Conservation (phyloP, 2,797 vertebrate genomes). For the Gastrophryne carolinensis region DNA sequence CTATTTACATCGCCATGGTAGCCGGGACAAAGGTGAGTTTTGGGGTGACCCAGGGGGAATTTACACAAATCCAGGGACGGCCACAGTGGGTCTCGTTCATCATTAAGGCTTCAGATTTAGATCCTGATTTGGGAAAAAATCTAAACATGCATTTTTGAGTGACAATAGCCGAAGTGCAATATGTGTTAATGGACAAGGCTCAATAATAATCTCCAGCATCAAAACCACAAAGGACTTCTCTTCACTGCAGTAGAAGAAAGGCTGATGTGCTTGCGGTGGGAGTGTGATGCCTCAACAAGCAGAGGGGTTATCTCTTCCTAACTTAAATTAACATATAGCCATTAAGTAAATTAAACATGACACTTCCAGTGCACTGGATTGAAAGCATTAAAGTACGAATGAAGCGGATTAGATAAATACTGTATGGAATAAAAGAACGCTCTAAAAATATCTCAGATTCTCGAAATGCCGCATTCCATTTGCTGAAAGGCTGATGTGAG, state of each 20-base stretch:
- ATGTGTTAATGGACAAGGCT: conserved; percentile 9
- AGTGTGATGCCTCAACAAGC: conserved; percentile 56
- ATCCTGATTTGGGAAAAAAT: too few relatives aligned
- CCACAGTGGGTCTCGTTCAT: too few relatives aligned
- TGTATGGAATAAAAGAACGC: not conserved
- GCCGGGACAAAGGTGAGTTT: too few relatives aligned
- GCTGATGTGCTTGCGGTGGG: conserved; percentile 55
- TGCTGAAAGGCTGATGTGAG: too few relatives aligned
- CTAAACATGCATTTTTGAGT: too few relatives aligned
- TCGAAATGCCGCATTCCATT: too few relatives aligned
- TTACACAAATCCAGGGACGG: too few relatives aligned
- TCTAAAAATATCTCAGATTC: not conserved
- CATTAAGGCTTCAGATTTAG: too few relatives aligned
- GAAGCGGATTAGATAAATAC: conserved; percentile 38
- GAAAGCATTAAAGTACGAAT: conserved; percentile 52
- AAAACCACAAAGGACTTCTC: conserved; percentile 31
- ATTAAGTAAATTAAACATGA: conserved; percentile 67
- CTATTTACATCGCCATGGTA: too few relatives aligned
- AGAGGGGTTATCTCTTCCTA: conserved; percentile 55
- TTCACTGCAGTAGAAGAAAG: conserved; percentile 59
- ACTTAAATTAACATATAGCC: conserved; percentile 61
- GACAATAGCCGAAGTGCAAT: too few relatives aligned
- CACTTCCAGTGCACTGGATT: conserved; percentile 52
- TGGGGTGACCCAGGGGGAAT: too few relatives aligned
- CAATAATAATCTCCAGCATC: conserved; percentile 25